Evolutionary conservation across 2,888 invertebrate species (phyloP), one percentile per base, ranked within the genome.

Genomic region (Phytoseiulus persimilis): DNA sequence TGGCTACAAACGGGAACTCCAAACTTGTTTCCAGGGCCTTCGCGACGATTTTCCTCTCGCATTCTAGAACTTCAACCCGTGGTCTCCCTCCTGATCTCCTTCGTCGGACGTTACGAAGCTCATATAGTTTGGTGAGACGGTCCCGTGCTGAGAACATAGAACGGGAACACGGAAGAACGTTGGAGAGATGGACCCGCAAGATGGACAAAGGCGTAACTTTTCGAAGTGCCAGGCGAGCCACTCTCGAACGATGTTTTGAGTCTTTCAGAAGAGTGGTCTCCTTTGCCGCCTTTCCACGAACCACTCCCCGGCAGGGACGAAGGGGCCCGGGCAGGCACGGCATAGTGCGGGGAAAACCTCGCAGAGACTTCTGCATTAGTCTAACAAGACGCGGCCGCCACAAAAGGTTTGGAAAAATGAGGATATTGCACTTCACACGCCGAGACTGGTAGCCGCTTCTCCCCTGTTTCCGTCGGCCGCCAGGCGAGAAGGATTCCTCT

Each of bases 351-450:
- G 18, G 9, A 65, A 65, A 65, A 65, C 65, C 65, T 65, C 65
- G 87, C n/a, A 32, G 87, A 33, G 87, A 87, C 87, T 87, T 45
- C 87, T 87, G 87, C 87, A 87, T 87, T 87, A 87, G 87, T 23
- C 87, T 87, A 87, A 87, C 87, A 87, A 87, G 87, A 45, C 87
- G 28, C 65, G 28, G 65, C 65, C 65, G 65, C 9, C 65, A 65
- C 65, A 65, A 65, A 65, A 65, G 65, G 65, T 65, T 65, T 65
- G 65, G 28, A 65, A 65, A 65, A 65, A 65, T 65, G 65, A 18
- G 65, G 65, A 65, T 65, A 65, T 65, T 65, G 65, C 65, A 65
- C 65, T 65, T 65, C 65, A 65, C 65, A 65, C 65, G 14, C 65
- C 65, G 65, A 65, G 65, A 23, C 14, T 23, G 65, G 18, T 23